Evolutionary conservation across 2,888 invertebrate species (phyloP).

Genomic region (Drosophila fulvimacula): DNA sequence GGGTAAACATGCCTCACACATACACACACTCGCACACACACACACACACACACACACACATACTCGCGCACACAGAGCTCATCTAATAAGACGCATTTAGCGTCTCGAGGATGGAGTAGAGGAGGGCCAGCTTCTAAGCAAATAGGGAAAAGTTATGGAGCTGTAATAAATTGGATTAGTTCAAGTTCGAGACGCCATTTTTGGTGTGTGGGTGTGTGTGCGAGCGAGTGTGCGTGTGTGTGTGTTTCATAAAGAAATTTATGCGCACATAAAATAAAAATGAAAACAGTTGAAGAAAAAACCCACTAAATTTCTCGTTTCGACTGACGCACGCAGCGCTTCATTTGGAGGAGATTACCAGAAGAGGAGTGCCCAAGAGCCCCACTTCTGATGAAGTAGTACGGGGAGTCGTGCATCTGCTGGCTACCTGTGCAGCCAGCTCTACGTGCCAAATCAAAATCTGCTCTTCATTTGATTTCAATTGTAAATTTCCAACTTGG

Average conservation of each 20-base stretch:
- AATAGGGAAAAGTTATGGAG: constrained; percentile 82
- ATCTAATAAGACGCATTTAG: constrained; percentile 24
- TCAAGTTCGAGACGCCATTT: constrained; percentile 83
- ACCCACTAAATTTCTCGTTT: constrained; percentile 54
- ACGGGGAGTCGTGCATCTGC: constrained; percentile 33
- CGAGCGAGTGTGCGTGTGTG: constrained; percentile 1
- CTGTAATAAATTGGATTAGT: constrained; percentile 85
- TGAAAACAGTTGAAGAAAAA: constrained; percentile 51
- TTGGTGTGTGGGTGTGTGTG: constrained; percentile 36
- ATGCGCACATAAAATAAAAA: constrained; percentile 54
- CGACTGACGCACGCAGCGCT: constrained; percentile 59
- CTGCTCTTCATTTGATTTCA: constrained; percentile 63
- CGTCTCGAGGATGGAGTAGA: constrained; percentile 3
- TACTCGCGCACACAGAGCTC: constrained; percentile 19
- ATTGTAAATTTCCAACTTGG: constrained; percentile 42
- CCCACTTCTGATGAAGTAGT: constrained; percentile 54
- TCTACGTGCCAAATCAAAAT: constrained; percentile 80
- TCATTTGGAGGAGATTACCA: constrained; percentile 73
- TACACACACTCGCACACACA: constrained; percentile 24
- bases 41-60: too few relatives aligned
- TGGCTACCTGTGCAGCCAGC: constrained; percentile 34
- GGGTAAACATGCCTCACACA: constrained; percentile 79
- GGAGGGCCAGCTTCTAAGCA: constrained; percentile 58
- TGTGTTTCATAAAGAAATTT: constrained; percentile 41
- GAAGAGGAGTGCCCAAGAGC: constrained; percentile 37